Conservation (phyloP, 2,888 invertebrate genomes). For the Anticlea derivata region DNA sequence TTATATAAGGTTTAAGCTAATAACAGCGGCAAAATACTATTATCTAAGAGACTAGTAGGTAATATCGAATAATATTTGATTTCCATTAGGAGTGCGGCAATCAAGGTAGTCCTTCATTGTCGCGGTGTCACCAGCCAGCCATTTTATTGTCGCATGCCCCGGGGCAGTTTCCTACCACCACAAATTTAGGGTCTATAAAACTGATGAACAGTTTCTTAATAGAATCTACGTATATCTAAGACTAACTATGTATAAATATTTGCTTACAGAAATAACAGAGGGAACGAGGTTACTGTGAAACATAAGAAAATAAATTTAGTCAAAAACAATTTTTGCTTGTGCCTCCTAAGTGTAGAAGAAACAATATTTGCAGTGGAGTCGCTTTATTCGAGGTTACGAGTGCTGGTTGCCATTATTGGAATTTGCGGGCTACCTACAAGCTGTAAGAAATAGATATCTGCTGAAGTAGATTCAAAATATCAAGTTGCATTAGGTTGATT, state of each 20-base stretch:
- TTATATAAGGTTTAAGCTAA: neutral
- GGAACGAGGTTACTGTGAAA: constrained; percentile 41
- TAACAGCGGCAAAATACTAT: constrained; percentile 6
- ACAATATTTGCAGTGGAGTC: constrained; percentile 65
- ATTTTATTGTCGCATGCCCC: constrained; percentile 75
- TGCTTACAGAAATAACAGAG: constrained; percentile 36
- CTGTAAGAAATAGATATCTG: constrained; percentile 37
- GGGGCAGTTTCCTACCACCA: constrained; percentile 70
- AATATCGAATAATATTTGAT: constrained; percentile 44
- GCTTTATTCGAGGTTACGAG: constrained; percentile 59
- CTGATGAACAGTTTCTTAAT: constrained; percentile 78
- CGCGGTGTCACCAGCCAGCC: constrained; percentile 66
- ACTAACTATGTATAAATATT: constrained; percentile 39
- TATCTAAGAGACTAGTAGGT: constrained; percentile 3
- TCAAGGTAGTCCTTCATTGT: constrained; percentile 63
- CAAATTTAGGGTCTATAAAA: constrained; percentile 79
- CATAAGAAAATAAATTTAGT: constrained; percentile 58
- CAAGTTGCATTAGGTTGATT: neutral
- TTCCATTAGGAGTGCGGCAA: constrained; percentile 53
- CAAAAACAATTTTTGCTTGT: constrained; percentile 58
- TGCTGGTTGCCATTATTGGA: constrained; percentile 63
- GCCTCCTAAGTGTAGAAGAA: constrained; percentile 55
- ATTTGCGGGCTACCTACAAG: constrained; percentile 49
- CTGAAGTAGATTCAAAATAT: constrained; percentile 5
- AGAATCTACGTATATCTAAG: constrained; percentile 54